phyloP scores from a whole-genome alignment of 2,888 invertebrate species.

The Tenthredo scrophulariae region DNA sequence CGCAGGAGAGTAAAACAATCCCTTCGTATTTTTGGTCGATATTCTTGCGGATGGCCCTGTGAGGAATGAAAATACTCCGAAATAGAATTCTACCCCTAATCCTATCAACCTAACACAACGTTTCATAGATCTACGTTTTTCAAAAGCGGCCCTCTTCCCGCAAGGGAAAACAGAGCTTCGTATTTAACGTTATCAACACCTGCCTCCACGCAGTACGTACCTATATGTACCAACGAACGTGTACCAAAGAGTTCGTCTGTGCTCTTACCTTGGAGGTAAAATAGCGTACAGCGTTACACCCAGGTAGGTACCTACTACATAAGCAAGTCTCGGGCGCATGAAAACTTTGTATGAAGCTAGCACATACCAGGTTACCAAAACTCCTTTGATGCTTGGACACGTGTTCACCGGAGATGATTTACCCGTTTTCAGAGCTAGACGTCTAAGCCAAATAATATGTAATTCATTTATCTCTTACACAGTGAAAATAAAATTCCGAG shows the following conservation, averaged over 20 bases:
- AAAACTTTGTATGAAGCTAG: conserved; percentile 43
- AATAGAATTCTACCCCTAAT: conserved; percentile 66
- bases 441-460: not conserved
- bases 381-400: conserved; percentile 41
- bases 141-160: not conserved
- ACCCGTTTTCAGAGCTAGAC: not conserved
- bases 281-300: conserved; percentile 29
- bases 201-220: not conserved
- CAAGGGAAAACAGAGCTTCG: conserved; percentile 3
- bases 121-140: not conserved
- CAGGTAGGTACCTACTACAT: not conserved
- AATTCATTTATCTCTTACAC: not conserved
- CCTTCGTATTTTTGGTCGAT: conserved; percentile 57
- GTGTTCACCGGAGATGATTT: not conserved
- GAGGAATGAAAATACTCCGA: conserved; percentile 31
- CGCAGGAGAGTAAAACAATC: conserved; percentile 66
- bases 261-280: not conserved
- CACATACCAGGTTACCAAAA: conserved; percentile 35
- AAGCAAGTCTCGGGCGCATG: conserved; percentile 2
- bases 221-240: not conserved
- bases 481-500: not conserved
- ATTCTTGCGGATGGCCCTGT: not conserved
- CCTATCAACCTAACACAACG: conserved; percentile 15
- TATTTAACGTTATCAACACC: conserved; percentile 1
- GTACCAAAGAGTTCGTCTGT: not conserved